Conservation (phyloP, 2,888 invertebrate genomes). For the Drosophila melanocephala region DNA sequence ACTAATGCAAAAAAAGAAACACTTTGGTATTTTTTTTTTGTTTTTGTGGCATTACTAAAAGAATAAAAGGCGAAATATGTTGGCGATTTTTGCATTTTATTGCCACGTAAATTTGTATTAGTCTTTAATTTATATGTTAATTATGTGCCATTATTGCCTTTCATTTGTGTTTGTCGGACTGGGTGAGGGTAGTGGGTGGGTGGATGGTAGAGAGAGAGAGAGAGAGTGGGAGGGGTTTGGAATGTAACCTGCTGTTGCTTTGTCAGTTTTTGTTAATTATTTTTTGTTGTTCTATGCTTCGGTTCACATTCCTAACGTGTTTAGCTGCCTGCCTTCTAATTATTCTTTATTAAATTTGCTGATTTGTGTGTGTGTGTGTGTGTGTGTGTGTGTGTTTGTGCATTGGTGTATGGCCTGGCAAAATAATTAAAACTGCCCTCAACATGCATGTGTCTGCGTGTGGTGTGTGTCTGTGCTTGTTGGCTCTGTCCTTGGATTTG, state of each 20-base stretch:
- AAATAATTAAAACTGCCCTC: conserved; percentile 67
- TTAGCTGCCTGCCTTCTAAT: conserved; percentile 57
- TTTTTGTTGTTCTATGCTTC: conserved; percentile 48
- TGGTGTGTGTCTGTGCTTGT: conserved; percentile 4
- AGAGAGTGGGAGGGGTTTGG: not conserved
- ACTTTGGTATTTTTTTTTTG: not conserved
- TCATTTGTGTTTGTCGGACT: conserved; percentile 41
- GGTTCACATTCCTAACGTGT: conserved; percentile 51
- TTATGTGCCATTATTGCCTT: conserved; percentile 60
- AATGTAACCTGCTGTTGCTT: conserved; percentile 47
- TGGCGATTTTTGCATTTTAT: conserved; percentile 61
- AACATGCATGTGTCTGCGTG: conserved; percentile 5
- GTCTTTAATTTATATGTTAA: conserved; percentile 78
- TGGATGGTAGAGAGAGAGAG: not conserved
- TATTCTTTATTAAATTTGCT: conserved; percentile 76
- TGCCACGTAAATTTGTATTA: conserved; percentile 62
- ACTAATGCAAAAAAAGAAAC: not conserved
- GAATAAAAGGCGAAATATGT: conserved; percentile 26
- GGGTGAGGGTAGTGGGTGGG: not conserved
- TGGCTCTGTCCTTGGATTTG: conserved; percentile 31
- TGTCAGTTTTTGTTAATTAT: conserved; percentile 73
- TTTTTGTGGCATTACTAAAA: not conserved
- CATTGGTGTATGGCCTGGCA: conserved; percentile 11
- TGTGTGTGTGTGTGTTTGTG: not conserved
- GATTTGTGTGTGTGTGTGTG: conserved; percentile 21